These are phyloP conservation scores for Anas georgica DNA, from an alignment of 2,797 vertebrate species.

Conservation along the genomic window DNA sequence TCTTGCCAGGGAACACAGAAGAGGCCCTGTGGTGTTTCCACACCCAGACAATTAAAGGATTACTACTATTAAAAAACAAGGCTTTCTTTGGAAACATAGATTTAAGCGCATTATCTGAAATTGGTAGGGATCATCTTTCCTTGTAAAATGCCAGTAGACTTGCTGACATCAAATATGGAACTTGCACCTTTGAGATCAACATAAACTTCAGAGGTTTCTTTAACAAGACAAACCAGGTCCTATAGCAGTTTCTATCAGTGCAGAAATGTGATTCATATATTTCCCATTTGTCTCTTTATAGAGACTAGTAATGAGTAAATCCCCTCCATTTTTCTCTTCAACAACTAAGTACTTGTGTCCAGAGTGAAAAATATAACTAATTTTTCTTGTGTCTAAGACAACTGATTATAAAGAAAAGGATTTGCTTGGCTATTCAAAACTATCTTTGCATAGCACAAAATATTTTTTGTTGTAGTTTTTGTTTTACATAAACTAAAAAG, in stretches of 20 bases:
- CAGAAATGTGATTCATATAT: not conserved
- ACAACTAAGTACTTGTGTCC: not conserved
- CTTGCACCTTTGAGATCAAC: not conserved
- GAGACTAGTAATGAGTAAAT: not conserved
- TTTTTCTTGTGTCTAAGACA: not conserved
- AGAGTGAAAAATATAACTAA: not conserved
- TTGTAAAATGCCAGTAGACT: conserved; percentile 50
- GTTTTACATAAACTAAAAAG: not conserved
- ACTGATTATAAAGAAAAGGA: not conserved
- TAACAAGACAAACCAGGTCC: not conserved
- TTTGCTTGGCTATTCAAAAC: not conserved
- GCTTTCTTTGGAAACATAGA: conserved; percentile 23
- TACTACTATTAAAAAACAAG: conserved; percentile 54
- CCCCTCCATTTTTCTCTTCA: not conserved
- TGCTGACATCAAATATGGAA: conserved; percentile 7
- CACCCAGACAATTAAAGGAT: conserved; percentile 68
- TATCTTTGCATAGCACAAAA: not conserved
- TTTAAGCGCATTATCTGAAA: conserved; percentile 64
- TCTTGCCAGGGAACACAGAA: conserved; percentile 37
- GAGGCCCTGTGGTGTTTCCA: conserved; percentile 51
- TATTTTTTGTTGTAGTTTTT: not conserved
- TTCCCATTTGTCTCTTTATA: not conserved
- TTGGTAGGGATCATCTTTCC: conserved; percentile 57
- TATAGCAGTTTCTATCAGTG: not conserved
- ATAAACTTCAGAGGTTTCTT: not conserved